Base-by-base conservation (phyloP, 2,888 invertebrate genomes). In the Lasioglossum morio region DNA sequence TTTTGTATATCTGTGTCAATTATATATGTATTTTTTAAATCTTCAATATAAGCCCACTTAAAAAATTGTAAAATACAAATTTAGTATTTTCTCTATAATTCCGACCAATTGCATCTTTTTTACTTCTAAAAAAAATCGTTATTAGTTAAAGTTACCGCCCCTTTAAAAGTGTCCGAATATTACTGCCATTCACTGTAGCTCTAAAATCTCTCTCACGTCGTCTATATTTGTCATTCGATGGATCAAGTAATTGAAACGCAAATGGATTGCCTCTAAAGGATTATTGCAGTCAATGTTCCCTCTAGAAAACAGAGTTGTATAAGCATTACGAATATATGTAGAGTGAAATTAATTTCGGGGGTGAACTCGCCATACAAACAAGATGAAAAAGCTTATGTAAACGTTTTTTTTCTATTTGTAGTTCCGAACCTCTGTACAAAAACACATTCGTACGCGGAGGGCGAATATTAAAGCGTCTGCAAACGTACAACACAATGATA, bases 181-280 rank as follows among this genome's bases (percentile, higher is more conserved):
- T 2, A 23, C 7, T 48, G 19, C 8, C 48, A 23, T 2, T 23
- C 48, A 48, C 23, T 23, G 48, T 48, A 10, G 34, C 72, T 48
- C 19, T 48, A 30, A 48, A 40, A 73, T 48, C 27, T 30, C 27
- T 34, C 23, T 48, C 48, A 2, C 23, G 3, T 19, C 34, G 12
- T 23, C 30, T 73, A 8, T 43, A 1, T 48, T 48, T 48, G 48
- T 23, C 69, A n/a, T 23, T 70, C 16, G 34, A 73, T 23, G 48
- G 46, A 48, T 73, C 23, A 48, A 34, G 34, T 73, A 53, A 73
- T 73, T 34, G 30, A 37, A 70, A 70, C 70, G n/a, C 40, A 37
- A 70, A 37, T 37, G 40, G n/a, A 37, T 40, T 40, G 37, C 12
- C 40, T 40, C 40, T 70, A 70, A 37, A 23, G n/a, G 37, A 40